These are phyloP conservation scores for Melangyna quadrimaculata DNA, from an alignment of 2,888 invertebrate species.

Conservation along the genomic window DNA sequence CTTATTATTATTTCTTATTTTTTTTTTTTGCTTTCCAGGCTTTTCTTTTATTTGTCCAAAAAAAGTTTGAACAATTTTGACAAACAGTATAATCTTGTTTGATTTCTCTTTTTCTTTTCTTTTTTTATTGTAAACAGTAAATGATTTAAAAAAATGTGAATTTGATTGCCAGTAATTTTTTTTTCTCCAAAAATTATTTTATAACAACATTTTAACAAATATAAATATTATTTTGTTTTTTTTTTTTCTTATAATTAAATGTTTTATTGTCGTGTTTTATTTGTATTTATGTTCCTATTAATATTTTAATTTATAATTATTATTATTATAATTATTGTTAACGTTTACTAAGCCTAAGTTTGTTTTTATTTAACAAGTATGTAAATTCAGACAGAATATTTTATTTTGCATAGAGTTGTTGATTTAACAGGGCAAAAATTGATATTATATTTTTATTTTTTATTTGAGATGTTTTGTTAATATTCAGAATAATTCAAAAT, in stretches of 20 bases:
- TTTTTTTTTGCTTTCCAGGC: conserved; percentile 1
- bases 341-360: conserved; percentile 4
- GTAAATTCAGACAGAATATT: conserved; percentile 11
- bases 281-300: conserved; percentile 13
- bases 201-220: conserved; percentile 66
- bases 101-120: neutral
- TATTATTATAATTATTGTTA: conserved; percentile 54
- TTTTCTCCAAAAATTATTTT: conserved; percentile 44
- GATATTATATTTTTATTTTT: neutral
- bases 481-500: neutral
- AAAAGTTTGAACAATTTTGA: conserved; percentile 51
- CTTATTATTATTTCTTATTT: too few species aligned
- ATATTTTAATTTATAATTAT: conserved; percentile 15
- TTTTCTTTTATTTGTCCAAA: conserved; percentile 35
- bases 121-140: conserved; percentile 61
- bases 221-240: conserved; percentile 45
- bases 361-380: conserved; percentile 10
- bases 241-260: conserved; percentile 52
- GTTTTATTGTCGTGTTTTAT: conserved; percentile 56
- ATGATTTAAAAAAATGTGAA: conserved; percentile 57
- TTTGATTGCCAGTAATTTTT: conserved; percentile 66
- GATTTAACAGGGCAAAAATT: conserved; percentile 3
- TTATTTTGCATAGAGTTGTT: neutral
- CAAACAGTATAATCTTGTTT: conserved; percentile 41
- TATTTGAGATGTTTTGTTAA: neutral